These are phyloP conservation scores for Ictidomys tridecemlineatus DNA, from an alignment of 2,113 vertebrate species.

Conservation along the genomic window DNA sequence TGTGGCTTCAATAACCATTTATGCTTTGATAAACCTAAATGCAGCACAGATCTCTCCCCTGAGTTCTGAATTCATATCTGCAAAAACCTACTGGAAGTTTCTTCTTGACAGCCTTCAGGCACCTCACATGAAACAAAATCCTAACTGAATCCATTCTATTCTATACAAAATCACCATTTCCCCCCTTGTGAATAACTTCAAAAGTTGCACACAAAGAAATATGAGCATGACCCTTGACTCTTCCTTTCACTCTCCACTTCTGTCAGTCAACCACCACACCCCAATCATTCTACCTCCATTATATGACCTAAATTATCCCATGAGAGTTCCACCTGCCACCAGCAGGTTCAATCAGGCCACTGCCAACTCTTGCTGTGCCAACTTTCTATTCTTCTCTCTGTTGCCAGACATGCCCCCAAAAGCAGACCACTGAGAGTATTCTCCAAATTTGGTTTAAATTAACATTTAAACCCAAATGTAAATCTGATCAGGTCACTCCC, in stretches of 20 bases:
- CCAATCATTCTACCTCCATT: neutral
- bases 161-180: neutral
- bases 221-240: neutral
- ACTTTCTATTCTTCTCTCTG: neutral
- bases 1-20: neutral
- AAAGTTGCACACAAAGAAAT: neutral
- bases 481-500: neutral
- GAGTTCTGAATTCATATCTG: constrained; percentile 23
- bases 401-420: neutral
- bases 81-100: neutral
- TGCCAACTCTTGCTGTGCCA: neutral
- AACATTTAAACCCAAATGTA: neutral
- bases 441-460: neutral
- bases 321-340: neutral
- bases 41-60: neutral
- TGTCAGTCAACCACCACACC: neutral
- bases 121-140: constrained; percentile 26
- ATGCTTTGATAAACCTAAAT: constrained; percentile 34
- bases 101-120: neutral
- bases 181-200: neutral
- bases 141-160: neutral
- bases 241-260: neutral
- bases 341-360: neutral
- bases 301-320: neutral
- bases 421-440: neutral